Evolutionary conservation across 2,113 vertebrate genomes (phyloP).

Genomic region (Cyanistes caeruleus): DNA sequence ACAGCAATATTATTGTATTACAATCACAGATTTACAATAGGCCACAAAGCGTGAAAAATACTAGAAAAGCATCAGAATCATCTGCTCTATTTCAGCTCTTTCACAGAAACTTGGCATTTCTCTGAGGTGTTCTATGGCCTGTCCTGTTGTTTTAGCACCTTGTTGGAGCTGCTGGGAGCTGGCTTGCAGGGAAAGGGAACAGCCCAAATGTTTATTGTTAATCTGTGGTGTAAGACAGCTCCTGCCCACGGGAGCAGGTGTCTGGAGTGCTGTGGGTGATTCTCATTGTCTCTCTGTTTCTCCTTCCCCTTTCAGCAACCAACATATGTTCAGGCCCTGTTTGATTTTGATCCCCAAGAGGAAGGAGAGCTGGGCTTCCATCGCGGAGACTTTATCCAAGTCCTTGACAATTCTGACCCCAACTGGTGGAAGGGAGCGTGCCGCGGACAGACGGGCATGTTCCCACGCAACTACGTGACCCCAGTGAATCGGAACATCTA

Average conservation of each 20-base stretch:
- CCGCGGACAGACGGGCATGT: slow-evolving; percentile 97
- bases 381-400: slow-evolving; percentile 97
- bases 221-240: background rate
- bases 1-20: background rate
- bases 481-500: slow-evolving; percentile 97
- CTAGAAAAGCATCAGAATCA: background rate
- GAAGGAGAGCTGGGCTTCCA: slow-evolving; percentile 98
- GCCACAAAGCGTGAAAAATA: background rate
- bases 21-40: background rate
- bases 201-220: background rate
- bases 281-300: slow-evolving; percentile 2
- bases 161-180: background rate
- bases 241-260: background rate
- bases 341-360: slow-evolving; percentile 98
- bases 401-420: slow-evolving; percentile 99
- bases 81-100: background rate
- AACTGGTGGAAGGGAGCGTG: slow-evolving; percentile 99
- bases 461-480: slow-evolving; percentile 98
- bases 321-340: slow-evolving; percentile 96
- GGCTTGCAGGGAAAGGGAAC: background rate
- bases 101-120: background rate
- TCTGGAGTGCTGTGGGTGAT: background rate
- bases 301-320: slow-evolving; percentile 78
- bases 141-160: background rate
- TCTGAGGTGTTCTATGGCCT: background rate